Evolutionary conservation across 2,113 vertebrate genomes (phyloP).

Genomic region (Okapia johnstoni): DNA sequence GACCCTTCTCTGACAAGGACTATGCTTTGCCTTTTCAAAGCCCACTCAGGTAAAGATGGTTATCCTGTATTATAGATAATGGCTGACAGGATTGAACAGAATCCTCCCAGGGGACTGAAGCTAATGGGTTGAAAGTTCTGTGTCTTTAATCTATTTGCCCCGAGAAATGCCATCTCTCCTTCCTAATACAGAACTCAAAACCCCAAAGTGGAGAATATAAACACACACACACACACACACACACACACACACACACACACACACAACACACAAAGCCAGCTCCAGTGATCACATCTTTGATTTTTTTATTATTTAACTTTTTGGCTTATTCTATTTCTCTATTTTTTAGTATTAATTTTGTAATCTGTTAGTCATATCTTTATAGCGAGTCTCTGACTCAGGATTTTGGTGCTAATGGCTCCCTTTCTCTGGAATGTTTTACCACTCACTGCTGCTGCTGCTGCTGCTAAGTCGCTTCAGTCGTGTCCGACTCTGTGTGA

Average conservation of each 20-base stretch:
- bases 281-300: background rate
- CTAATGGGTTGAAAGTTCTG: conserved; percentile 76
- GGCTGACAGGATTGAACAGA: conserved; percentile 88
- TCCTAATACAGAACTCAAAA: background rate
- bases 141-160: conserved; percentile 70
- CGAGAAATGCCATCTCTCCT: background rate
- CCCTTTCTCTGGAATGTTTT: background rate
- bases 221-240: background rate
- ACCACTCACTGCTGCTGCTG: background rate
- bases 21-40: conserved; percentile 84
- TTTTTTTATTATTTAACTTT: background rate
- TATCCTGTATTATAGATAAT: conserved; percentile 90
- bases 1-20: conserved; percentile 66
- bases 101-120: conserved; percentile 85
- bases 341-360: background rate
- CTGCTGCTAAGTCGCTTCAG: too few relatives aligned
- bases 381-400: background rate
- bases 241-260: too few relatives aligned
- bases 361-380: background rate
- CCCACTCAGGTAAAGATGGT: conserved; percentile 88
- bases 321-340: background rate
- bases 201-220: background rate
- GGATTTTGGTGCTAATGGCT: background rate
- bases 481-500: too few relatives aligned
- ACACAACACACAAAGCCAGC: background rate